A percentile compares a stretch with the other conserved stretches of the same genome.
These are phyloP conservation scores for Alcis repandata DNA, from an alignment of 2,888 invertebrate species.

Conservation along the genomic window DNA sequence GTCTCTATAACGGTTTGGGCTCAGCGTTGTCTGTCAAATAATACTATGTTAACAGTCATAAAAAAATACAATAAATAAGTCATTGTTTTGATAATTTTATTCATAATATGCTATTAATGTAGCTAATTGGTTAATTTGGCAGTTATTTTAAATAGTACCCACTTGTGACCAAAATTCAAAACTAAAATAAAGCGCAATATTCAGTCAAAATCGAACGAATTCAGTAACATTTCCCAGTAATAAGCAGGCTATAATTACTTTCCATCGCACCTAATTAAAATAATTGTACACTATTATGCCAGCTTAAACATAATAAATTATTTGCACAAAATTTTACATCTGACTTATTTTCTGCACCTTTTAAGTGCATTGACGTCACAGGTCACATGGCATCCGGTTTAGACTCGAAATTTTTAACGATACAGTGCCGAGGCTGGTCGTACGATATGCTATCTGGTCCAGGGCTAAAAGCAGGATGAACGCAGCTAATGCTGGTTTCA, in stretches of 20 bases:
- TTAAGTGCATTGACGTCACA: conserved; percentile 48
- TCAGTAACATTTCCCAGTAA: neutral
- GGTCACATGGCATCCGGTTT: conserved; percentile 41
- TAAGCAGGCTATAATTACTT: neutral
- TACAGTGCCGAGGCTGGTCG: conserved; percentile 44
- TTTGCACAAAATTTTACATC: conserved; percentile 3
- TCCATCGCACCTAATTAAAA: neutral
- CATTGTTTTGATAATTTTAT: too few relatives aligned
- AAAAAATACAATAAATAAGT: too few relatives aligned
- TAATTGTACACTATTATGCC: neutral
- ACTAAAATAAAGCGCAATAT: too few relatives aligned
- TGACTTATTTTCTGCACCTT: conserved; percentile 5
- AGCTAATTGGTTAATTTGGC: too few relatives aligned
- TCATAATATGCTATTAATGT: too few relatives aligned
- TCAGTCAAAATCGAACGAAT: too few relatives aligned
- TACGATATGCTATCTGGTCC: conserved; percentile 56
- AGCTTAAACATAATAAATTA: neutral
- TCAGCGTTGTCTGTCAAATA: too few relatives aligned
- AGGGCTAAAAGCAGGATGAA: neutral
- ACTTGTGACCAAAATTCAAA: too few relatives aligned
- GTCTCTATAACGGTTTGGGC: too few relatives aligned
- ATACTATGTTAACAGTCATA: too few relatives aligned
- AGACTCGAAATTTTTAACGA: conserved; percentile 57
- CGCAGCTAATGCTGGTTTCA: neutral
- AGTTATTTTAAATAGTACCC: too few relatives aligned